Evolutionary conservation across 2,888 invertebrate species (phyloP), one percentile per base, ranked within the genome.

Genomic region (Chelonus formosanus): DNA sequence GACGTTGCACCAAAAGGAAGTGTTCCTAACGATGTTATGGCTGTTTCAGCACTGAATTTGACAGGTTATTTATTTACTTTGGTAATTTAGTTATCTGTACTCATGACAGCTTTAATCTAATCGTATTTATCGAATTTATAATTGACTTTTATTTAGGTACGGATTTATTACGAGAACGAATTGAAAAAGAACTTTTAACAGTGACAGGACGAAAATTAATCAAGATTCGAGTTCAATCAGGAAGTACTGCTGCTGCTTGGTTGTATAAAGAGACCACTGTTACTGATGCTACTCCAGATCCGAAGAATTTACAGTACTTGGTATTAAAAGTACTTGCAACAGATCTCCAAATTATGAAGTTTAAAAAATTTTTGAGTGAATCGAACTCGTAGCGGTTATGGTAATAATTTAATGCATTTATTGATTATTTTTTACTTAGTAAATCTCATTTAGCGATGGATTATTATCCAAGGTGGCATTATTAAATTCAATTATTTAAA

Each of bases 191-290:
- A 62, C 76, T 92, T 44, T 75, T 91, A 10, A 70, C 78, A 44
- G 81, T 83, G 5, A 90, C 90, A 0, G 87, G 86, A 32, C 84
- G 89, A 44, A 81, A 83, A 54, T 81, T 84, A 63, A 83, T 89
- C 56, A 86, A 82, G 57, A 86, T 92, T 70, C 84, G 87, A 64
- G 87, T 90, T n/a, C 84, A 85, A 59, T 86, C 85, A 68, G 90
- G 90, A 31, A 88, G 89, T n/a, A 76, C 80, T 3, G 88, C 88
- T 77, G 85, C 85, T 76, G 83, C 86, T 0, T 92, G 91, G 91
- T 78, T 92, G 32, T 88, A 90, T 73, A 89, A 89, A 76, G 88
- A 91, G 78, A 85, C 89, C 0, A 88, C 90, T 0, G 89, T 92
- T 3, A 84, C 85, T 3, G 78, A 84, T 10, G 84, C 85, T 2